Conservation (phyloP, 1,140 invertebrate genomes). For the Gryon sp. region DNA sequence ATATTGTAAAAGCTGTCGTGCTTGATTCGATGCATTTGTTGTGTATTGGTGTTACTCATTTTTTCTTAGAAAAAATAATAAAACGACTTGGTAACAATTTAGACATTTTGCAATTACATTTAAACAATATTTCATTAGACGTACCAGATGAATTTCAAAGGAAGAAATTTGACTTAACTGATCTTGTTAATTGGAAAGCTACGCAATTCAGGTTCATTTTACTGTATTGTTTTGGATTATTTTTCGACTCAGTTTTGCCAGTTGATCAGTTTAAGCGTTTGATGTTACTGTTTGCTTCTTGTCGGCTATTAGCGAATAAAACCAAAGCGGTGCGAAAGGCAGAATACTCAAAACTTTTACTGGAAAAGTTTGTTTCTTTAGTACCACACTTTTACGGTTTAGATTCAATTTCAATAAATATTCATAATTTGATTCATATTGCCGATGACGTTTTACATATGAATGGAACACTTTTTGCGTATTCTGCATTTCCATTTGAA, state of each 20-base stretch:
- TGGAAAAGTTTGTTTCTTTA: slow-evolving; percentile 20
- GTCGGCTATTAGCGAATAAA: slow-evolving; percentile 11
- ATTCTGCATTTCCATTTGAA: slow-evolving; percentile 40
- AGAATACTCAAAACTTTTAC: slow-evolving; percentile 3
- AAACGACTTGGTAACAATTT: not conserved
- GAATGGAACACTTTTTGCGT: slow-evolving; percentile 7
- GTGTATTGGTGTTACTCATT: not conserved
- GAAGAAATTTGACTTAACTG: slow-evolving; percentile 27
- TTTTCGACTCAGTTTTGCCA: slow-evolving; percentile 7
- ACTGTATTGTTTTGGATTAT: slow-evolving; percentile 9
- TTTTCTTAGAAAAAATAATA: not conserved
- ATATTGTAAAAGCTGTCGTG: slow-evolving; percentile 12
- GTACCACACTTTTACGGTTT: slow-evolving; percentile 13
- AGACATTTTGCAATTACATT: slow-evolving; percentile 2
- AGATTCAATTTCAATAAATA: slow-evolving; percentile 20
- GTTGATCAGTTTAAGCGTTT: slow-evolving; percentile 37
- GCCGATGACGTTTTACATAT: slow-evolving; percentile 25
- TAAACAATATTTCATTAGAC: slow-evolving; percentile 16
- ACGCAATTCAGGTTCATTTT: slow-evolving; percentile 21
- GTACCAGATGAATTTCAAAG: slow-evolving; percentile 36
- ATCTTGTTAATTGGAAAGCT: slow-evolving; percentile 17
- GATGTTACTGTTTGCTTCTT: slow-evolving; percentile 24
- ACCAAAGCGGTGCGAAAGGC: slow-evolving; percentile 5
- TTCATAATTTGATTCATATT: slow-evolving; percentile 42
- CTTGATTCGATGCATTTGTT: slow-evolving; percentile 16